These are phyloP conservation scores for Danio aesculapii DNA, from an alignment of 2,797 vertebrate species.

Conservation along the genomic window DNA sequence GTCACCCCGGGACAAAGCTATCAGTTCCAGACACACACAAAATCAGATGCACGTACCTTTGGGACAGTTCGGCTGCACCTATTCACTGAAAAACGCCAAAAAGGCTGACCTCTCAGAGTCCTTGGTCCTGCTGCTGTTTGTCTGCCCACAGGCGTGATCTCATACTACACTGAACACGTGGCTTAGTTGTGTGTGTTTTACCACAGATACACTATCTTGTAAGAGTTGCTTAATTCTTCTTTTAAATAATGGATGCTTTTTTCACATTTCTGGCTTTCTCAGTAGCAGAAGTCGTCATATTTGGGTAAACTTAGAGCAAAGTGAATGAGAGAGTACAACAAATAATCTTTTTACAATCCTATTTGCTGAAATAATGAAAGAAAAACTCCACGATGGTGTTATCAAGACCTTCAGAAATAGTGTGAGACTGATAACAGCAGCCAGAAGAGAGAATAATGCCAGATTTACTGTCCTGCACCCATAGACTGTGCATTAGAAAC, in stretches of 20 bases:
- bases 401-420: too few species aligned
- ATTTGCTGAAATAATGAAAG: too few species aligned
- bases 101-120: constrained; percentile 48
- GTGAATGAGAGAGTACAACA: too few species aligned
- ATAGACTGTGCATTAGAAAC: too few species aligned
- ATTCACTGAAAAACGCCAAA: constrained; percentile 25
- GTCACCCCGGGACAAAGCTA: constrained; percentile 43
- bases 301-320: too few species aligned
- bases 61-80: constrained; percentile 41
- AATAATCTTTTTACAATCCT: too few species aligned
- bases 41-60: constrained; percentile 20
- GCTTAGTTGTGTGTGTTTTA: background rate
- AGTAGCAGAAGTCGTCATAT: too few species aligned
- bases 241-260: background rate
- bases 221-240: background rate
- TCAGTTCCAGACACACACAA: constrained; percentile 35
- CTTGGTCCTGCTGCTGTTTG: constrained; percentile 35
- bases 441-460: too few species aligned
- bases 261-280: too few species aligned
- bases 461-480: too few species aligned
- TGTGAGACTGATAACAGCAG: too few species aligned
- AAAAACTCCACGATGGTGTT: too few species aligned
- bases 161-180: background rate
- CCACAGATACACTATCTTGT: background rate
- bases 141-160: constrained; percentile 5